Evolutionary conservation across 2,113 vertebrate genomes (phyloP).

Genomic region (Alethe castanea): DNA sequence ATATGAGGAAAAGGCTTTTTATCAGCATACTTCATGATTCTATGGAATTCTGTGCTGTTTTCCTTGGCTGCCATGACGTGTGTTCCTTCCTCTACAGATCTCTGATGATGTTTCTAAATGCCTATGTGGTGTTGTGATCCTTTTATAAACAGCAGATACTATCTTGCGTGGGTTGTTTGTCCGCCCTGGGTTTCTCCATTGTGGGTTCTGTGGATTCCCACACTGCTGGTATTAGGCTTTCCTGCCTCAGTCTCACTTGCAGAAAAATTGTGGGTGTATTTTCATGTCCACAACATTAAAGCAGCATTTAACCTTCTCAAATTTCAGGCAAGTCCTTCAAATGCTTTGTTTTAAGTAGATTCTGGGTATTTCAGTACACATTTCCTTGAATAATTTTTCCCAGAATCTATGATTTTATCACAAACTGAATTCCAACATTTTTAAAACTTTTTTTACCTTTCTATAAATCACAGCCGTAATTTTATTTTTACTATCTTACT

Average conservation of each 20-base stretch:
- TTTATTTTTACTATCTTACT: background rate
- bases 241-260: background rate
- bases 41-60: background rate
- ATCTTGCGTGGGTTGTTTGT: background rate
- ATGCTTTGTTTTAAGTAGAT: background rate
- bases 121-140: too few species aligned
- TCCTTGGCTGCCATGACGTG: background rate
- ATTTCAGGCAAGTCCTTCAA: background rate
- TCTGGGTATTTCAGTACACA: background rate
- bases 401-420: background rate
- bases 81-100: background rate
- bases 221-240: background rate
- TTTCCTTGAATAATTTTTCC: background rate
- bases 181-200: background rate
- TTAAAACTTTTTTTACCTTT: fast-evolving
- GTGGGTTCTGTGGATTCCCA: background rate
- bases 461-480: background rate
- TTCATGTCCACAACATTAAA: background rate
- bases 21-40: background rate
- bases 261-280: background rate
- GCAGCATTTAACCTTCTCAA: background rate
- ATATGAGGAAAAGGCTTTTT: background rate
- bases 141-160: background rate
- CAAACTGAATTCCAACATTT: background rate
- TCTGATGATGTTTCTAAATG: background rate